These are phyloP conservation scores for Drosophila mauritiana DNA, from an alignment of 1,140 invertebrate genomes.

Conservation along the genomic window DNA sequence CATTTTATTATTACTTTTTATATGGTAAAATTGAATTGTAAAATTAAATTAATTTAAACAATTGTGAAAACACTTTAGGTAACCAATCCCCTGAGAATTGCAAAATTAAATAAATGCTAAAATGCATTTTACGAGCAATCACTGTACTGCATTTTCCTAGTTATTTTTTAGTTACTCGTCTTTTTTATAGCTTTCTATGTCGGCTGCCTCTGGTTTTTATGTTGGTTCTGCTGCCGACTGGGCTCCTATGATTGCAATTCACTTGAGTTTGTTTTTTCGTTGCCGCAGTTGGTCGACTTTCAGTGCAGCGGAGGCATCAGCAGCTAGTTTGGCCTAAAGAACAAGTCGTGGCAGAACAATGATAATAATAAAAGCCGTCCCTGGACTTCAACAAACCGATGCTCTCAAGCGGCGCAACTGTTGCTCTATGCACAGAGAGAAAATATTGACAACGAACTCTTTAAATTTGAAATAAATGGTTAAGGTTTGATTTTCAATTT, in stretches of 20 bases:
- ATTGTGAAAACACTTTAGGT: too few relatives aligned
- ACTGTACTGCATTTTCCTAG: constrained; percentile 48
- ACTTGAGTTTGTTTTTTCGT: constrained; percentile 58
- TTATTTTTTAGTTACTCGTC: constrained; percentile 40
- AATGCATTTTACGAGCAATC: constrained; percentile 54
- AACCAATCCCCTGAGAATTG: not conserved
- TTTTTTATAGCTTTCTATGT: constrained; percentile 39
- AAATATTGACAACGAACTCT: not conserved
- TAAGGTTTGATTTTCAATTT: not conserved
- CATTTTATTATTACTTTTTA: too few relatives aligned
- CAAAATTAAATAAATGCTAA: not conserved
- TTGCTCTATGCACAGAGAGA: constrained; percentile 29
- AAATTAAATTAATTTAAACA: not conserved
- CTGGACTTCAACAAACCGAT: constrained; percentile 58
- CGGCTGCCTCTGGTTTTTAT: constrained; percentile 48
- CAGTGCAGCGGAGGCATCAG: constrained; percentile 28
- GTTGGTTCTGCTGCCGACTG: constrained; percentile 37
- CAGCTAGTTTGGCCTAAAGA: constrained; percentile 28
- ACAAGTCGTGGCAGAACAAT: constrained; percentile 29
- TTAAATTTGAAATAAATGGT: not conserved
- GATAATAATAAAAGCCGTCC: constrained; percentile 62
- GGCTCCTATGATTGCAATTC: constrained; percentile 73
- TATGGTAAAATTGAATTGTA: too few relatives aligned
- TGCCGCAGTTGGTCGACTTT: constrained; percentile 46
- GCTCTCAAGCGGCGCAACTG: constrained; percentile 75